Evolutionary conservation across 2,113 vertebrate species (phyloP).

Genomic region (Cervus canadensis): DNA sequence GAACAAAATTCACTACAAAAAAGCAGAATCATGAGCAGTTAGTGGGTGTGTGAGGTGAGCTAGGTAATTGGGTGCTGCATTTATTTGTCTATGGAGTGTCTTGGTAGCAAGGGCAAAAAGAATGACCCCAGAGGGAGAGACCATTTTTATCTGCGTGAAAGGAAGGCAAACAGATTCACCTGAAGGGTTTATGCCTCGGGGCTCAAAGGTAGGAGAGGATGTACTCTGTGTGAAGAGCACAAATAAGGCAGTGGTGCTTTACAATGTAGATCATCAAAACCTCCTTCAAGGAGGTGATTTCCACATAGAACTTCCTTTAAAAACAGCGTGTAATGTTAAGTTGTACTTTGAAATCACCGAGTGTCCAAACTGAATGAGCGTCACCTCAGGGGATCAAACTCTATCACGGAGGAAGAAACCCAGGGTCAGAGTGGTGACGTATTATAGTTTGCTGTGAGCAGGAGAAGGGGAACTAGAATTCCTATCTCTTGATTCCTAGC

Average conservation of each 20-base stretch:
- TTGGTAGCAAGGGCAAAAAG: background rate
- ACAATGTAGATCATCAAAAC: background rate
- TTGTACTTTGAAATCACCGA: background rate
- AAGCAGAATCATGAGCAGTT: background rate
- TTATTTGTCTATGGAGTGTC: background rate
- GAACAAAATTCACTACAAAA: background rate
- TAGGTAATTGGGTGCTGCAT: background rate
- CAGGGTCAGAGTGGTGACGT: background rate
- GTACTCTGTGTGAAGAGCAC: background rate
- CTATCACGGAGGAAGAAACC: background rate
- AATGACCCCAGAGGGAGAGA: background rate
- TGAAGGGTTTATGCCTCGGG: background rate
- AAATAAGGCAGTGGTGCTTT: background rate
- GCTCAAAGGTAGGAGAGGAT: background rate
- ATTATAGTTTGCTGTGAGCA: background rate
- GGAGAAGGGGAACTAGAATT: background rate
- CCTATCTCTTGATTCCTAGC: background rate
- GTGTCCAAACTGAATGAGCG: background rate
- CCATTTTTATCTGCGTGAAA: background rate
- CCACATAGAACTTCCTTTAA: background rate
- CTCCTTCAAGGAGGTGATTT: background rate
- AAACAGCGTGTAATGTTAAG: background rate
- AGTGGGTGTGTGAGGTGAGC: too few relatives aligned
- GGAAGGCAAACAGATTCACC: background rate
- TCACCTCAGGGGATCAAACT: background rate